phyloP scores from a whole-genome alignment of 2,888 invertebrate genomes.

The Actias luna region DNA sequence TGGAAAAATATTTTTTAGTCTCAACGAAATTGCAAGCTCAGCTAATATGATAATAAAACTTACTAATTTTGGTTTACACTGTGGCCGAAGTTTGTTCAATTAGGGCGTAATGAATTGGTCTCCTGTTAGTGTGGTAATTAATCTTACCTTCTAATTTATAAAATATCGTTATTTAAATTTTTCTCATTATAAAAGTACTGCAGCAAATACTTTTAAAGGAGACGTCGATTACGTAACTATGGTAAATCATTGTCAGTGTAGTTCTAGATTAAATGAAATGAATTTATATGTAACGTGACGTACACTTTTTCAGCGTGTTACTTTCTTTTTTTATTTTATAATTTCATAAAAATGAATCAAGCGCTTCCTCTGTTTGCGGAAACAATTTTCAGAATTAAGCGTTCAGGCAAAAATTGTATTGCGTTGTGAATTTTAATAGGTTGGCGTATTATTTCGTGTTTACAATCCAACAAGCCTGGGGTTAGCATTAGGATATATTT shows the following conservation, averaged over 20 bases:
- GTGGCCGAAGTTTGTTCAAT: neutral
- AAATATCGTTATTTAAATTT: neutral
- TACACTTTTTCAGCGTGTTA: neutral
- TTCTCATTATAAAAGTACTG: neutral
- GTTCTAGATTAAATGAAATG: neutral
- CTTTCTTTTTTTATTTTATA: neutral
- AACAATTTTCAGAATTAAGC: conserved; percentile 4
- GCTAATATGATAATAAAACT: too few species aligned
- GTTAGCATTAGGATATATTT: neutral
- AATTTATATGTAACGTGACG: neutral
- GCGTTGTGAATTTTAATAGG: conserved; percentile 5
- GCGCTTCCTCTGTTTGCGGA: conserved; percentile 3
- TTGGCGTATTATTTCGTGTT: neutral
- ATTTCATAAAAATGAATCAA: neutral
- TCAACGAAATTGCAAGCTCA: too few species aligned
- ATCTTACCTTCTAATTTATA: neutral
- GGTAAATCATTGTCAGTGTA: too few species aligned
- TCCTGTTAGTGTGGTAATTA: neutral
- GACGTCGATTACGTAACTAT: too few species aligned
- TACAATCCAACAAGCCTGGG: neutral
- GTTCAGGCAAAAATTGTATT: neutral
- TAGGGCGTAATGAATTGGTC: neutral
- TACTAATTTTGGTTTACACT: neutral
- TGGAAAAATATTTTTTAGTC: too few species aligned
- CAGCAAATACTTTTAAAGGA: too few species aligned